Evolutionary conservation across 2,797 vertebrate species (phyloP).

Genomic region (Acanthis flammea): DNA sequence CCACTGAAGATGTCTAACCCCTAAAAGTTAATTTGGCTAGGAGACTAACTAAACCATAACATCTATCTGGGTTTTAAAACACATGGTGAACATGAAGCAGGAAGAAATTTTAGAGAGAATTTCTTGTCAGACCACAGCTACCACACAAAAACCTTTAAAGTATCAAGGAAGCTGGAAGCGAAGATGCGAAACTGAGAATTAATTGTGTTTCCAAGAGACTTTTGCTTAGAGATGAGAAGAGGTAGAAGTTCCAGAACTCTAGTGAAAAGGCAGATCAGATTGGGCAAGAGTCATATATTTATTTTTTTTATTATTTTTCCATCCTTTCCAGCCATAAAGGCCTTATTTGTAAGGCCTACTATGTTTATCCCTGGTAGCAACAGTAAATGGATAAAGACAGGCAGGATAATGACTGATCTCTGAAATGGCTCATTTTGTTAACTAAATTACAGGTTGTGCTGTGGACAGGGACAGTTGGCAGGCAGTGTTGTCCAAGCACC

Average conservation of each 20-base stretch:
- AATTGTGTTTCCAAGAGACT: neutral
- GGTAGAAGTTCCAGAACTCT: neutral
- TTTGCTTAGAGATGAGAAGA: neutral
- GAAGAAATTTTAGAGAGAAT: neutral
- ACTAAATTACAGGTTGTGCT: slow-evolving; percentile 70
- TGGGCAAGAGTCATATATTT: neutral
- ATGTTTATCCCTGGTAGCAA: slow-evolving; percentile 28
- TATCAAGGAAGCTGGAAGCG: neutral
- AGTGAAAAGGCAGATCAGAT: neutral
- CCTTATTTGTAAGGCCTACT: neutral
- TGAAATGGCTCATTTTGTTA: slow-evolving; percentile 73
- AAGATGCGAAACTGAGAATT: neutral
- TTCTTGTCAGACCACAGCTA: neutral
- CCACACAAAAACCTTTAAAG: neutral
- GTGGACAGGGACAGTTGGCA: slow-evolving; percentile 61
- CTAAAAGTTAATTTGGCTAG: neutral
- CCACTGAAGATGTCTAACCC: neutral
- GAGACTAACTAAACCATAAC: neutral
- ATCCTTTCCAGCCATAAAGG: neutral
- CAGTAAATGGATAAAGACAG: slow-evolving; percentile 33
- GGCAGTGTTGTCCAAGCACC: slow-evolving; percentile 12
- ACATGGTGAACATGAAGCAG: neutral
- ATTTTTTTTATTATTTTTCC: neutral
- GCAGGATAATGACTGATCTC: slow-evolving; percentile 58
- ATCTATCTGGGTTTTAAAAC: neutral